Evolutionary conservation across 2,888 invertebrate species (phyloP).

Genomic region (Ceraclea dissimilis): DNA sequence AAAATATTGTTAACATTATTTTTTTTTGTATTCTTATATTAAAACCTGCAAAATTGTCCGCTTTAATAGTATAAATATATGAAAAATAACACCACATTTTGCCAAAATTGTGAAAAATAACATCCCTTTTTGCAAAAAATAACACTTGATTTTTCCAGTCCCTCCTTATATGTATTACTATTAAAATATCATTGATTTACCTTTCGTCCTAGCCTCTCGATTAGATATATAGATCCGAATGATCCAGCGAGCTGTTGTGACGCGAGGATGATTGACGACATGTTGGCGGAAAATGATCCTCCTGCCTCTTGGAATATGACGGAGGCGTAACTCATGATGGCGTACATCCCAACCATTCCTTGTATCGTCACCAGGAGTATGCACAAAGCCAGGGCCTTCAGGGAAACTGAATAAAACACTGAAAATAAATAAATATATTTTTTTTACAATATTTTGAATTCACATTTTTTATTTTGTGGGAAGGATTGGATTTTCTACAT

Average conservation of each 20-base stretch:
- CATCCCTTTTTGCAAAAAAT: no score
- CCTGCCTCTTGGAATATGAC: slow-evolving; percentile 27
- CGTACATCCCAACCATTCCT: slow-evolving; percentile 33
- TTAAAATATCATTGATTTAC: slow-evolving; percentile 12
- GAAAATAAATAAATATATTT: slow-evolving; percentile 26
- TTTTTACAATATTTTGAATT: neutral
- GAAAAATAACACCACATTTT: no score
- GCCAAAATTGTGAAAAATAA: no score
- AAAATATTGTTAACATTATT: no score
- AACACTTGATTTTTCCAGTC: neutral
- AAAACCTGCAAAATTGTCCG: no score
- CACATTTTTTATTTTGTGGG: neutral
- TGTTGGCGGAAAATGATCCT: slow-evolving; percentile 12
- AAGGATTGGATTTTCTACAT: no score
- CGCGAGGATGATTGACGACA: slow-evolving; percentile 18
- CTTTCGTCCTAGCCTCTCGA: slow-evolving; percentile 18
- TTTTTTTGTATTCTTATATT: no score
- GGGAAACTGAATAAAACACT: slow-evolving; percentile 27
- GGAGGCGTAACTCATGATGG: slow-evolving; percentile 32
- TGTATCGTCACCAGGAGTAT: slow-evolving; percentile 30
- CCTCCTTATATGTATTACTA: neutral
- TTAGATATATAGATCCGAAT: slow-evolving; percentile 12
- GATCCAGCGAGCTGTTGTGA: slow-evolving; percentile 15
- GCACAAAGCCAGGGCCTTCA: slow-evolving; percentile 29
- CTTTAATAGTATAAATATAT: no score